These are phyloP conservation scores for Aphodius granarius DNA, from an alignment of 2,888 invertebrate species.

Conservation along the genomic window DNA sequence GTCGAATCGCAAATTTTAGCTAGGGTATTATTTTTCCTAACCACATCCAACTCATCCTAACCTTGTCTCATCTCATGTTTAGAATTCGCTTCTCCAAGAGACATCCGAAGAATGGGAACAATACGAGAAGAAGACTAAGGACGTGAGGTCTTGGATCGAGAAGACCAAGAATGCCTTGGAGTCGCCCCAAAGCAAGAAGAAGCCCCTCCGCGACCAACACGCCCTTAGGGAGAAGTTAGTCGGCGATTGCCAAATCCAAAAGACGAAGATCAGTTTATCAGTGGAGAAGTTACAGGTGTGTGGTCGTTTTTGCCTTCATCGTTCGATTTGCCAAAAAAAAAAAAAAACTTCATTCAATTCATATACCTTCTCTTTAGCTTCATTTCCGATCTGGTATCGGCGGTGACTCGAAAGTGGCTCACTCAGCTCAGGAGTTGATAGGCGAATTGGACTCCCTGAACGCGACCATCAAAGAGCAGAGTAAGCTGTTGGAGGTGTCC, in stretches of 20 bases:
- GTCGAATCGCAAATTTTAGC: constrained; percentile 83
- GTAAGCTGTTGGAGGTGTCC: constrained; percentile 70
- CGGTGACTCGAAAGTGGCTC: constrained; percentile 74
- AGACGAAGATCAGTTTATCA: constrained; percentile 85
- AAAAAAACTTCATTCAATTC: not conserved
- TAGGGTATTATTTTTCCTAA: constrained; percentile 63
- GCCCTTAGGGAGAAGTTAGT: constrained; percentile 83
- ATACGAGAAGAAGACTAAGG: constrained; percentile 91
- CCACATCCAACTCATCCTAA: not conserved
- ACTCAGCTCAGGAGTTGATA: constrained; percentile 70
- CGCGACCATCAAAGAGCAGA: constrained; percentile 65
- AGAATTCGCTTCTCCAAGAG: constrained; percentile 88
- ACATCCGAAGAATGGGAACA: constrained; percentile 95
- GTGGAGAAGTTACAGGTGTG: constrained; percentile 87
- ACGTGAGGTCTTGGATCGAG: constrained; percentile 86
- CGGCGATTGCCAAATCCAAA: constrained; percentile 85
- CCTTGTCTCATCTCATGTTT: constrained; percentile 18
- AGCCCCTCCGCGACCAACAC: constrained; percentile 84
- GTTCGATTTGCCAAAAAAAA: no score
- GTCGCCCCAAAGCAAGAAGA: constrained; percentile 81
- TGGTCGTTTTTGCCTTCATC: constrained; percentile 35
- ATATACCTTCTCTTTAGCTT: constrained; percentile 60
- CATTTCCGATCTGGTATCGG: constrained; percentile 87
- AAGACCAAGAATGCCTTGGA: constrained; percentile 78
- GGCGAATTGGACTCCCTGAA: constrained; percentile 69